These are phyloP conservation scores for Sminthurides bifidus DNA, from an alignment of 1,140 invertebrate genomes.

Conservation along the genomic window DNA sequence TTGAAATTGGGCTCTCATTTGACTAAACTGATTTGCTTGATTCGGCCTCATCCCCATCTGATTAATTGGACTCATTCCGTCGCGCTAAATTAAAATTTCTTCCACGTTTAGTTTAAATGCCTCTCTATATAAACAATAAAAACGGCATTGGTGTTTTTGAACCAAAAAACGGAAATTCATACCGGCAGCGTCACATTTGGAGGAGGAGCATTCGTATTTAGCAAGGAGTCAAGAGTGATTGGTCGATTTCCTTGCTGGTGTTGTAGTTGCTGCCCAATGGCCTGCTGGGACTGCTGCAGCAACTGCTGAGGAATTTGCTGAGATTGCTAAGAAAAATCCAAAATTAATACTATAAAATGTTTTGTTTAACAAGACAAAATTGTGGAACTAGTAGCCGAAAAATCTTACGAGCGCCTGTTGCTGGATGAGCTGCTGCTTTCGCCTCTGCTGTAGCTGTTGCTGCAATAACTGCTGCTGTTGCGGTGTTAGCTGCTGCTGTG, in stretches of 20 bases:
- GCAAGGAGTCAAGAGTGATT: conserved; percentile 9
- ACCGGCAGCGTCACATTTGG: conserved; percentile 21
- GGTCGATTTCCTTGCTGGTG: conserved; percentile 34
- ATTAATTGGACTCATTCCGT: conserved; percentile 12
- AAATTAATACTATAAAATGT: not conserved
- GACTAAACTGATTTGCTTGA: not conserved
- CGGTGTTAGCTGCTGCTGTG: conserved; percentile 24
- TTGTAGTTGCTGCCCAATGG: conserved; percentile 20
- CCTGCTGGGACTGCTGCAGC: conserved; percentile 11
- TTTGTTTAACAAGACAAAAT: too few species aligned
- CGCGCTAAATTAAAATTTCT: not conserved
- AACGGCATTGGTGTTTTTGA: not conserved
- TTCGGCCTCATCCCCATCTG: not conserved
- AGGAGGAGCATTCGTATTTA: conserved; percentile 17
- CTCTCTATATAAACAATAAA: not conserved
- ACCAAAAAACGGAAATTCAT: not conserved
- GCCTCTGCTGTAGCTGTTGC: conserved; percentile 22
- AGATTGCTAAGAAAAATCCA: conserved; percentile 45
- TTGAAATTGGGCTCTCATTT: not conserved
- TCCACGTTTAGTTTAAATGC: not conserved
- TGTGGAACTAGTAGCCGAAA: too few species aligned
- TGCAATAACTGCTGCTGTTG: conserved; percentile 32
- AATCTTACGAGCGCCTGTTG: conserved; percentile 41
- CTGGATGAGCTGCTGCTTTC: conserved; percentile 33
- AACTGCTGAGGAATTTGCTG: conserved; percentile 9